Evolutionary conservation across 2,113 vertebrate genomes (phyloP), one percentile per base, ranked within the genome.

Genomic region (Ursus arctos): DNA sequence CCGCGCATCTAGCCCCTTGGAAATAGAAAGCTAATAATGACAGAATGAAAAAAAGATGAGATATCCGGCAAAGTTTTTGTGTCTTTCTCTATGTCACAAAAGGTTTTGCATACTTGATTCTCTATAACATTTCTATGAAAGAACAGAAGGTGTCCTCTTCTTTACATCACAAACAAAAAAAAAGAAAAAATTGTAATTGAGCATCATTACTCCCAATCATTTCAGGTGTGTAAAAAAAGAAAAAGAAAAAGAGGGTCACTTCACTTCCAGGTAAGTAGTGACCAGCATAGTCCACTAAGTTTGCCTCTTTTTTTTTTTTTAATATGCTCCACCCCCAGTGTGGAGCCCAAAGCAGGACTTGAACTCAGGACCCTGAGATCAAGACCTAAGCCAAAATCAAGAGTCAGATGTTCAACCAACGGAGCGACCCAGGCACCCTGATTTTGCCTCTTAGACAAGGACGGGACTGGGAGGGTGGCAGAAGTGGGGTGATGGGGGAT

Each of bases 151-250:
- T 47, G 3, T 81, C 15, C 2, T 69, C 4, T 43, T 81, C 15
- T 88, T 74, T 71, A 74, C 24, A 24, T 79, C 47, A 94, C 13
- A 79, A 53, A 92, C 26, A 65, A 81, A 95, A 76, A 71, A 19
- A 51, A 4, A 67, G 31, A 67, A 80, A 40, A 92, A 79, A 10
- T 61, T 57, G 0, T 47, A 57, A 43, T 6, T 43, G 12, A 18
- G 6, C 4, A 7, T 24, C 47, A 88, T 74, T 36, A 77, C 7
- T 79, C 2, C 8, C 49, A 53, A 1, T 59, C 7, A 81, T 24
- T 13, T 92, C 24, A n/a, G n/a, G 21, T 72, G 12, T 76, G 36
- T 43, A 43, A 3, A 7, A 65, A 40, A 40, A 40, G 40, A 43
- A 53, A 69, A 69, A 67, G 94, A 53, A 57, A 71, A 31, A 72